Evolutionary conservation across 1,140 invertebrate genomes (phyloP).

Genomic region (Cotesia glomerata): DNA sequence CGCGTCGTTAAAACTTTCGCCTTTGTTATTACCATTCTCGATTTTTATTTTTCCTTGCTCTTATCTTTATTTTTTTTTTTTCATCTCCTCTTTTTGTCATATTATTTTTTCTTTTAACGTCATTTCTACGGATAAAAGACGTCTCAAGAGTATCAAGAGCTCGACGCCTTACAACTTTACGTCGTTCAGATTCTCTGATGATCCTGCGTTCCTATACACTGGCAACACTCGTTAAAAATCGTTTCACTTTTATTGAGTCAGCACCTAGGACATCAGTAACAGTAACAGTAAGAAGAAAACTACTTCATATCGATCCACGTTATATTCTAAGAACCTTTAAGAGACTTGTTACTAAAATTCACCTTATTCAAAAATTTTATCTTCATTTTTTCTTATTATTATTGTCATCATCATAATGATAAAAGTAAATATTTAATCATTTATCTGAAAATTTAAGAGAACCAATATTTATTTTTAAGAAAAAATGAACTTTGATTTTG

Average conservation of each 20-base stretch:
- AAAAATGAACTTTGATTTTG: too few relatives aligned
- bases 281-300: constrained; percentile 29
- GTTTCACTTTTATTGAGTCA: not conserved
- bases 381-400: not conserved
- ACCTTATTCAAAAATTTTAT: not conserved
- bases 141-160: constrained; percentile 18
- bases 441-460: too few relatives aligned
- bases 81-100: not conserved
- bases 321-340: too few relatives aligned
- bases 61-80: constrained; percentile 4
- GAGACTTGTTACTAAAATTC: not conserved
- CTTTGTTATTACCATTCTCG: constrained; percentile 6
- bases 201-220: constrained; percentile 22
- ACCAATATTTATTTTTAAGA: too few relatives aligned
- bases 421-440: too few relatives aligned
- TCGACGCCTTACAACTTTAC: not conserved
- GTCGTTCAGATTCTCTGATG: not conserved
- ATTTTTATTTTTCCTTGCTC: constrained; percentile 4
- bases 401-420: too few relatives aligned
- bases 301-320: not conserved
- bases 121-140: constrained; percentile 20
- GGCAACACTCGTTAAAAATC: constrained; percentile 33
- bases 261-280: constrained; percentile 16
- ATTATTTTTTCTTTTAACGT: not conserved
- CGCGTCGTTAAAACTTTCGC: constrained; percentile 25